Evolutionary conservation across 2,888 invertebrate species (phyloP).

Genomic region (Leptura quadrifasciata): DNA sequence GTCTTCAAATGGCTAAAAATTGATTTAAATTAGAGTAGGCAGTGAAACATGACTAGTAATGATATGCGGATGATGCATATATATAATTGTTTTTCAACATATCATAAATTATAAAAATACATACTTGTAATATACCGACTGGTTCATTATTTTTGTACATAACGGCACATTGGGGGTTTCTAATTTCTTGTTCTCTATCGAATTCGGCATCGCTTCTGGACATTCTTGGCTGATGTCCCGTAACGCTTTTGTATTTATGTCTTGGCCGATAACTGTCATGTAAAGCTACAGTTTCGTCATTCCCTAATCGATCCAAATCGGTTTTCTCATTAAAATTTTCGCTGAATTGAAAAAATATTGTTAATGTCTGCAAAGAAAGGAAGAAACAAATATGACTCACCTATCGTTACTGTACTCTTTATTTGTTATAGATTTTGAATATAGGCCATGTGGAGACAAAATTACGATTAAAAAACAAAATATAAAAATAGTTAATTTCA

Average conservation of each 20-base stretch:
- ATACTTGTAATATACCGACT: constrained; percentile 62
- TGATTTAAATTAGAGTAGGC: neutral
- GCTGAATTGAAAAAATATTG: neutral
- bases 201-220: constrained; percentile 43
- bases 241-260: constrained; percentile 48
- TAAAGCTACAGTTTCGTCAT: constrained; percentile 41
- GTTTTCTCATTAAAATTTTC: constrained; percentile 26
- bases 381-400: constrained; percentile 21
- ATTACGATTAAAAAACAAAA: constrained; percentile 26
- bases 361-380: neutral
- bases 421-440: constrained; percentile 39
- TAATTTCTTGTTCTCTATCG: constrained; percentile 34
- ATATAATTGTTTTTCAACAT: no score
- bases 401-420: constrained; percentile 33
- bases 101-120: constrained; percentile 6
- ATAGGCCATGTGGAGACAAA: constrained; percentile 26
- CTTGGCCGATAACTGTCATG: constrained; percentile 53
- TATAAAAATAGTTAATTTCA: constrained; percentile 22
- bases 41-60: neutral
- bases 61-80: neutral
- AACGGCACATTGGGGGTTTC: constrained; percentile 57
- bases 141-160: constrained; percentile 64
- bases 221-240: constrained; percentile 33
- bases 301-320: neutral
- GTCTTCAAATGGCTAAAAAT: constrained; percentile 61